Base-by-base conservation (phyloP, 2,113 vertebrate genomes). In the Oxyura jamaicensis region DNA sequence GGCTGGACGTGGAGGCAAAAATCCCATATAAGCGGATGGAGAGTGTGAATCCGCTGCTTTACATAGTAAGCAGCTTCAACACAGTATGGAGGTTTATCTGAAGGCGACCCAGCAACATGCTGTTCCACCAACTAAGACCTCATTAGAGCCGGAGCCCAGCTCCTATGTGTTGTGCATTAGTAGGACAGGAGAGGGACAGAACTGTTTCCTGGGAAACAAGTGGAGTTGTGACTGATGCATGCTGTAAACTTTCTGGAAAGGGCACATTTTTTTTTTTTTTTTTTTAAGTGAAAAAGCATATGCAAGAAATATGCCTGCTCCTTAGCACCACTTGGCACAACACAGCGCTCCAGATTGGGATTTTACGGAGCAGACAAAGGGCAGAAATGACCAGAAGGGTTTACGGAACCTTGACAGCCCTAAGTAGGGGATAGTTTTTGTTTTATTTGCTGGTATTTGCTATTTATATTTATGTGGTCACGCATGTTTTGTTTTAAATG, bases 291-390 rank as follows among this genome's bases (percentile, higher is more conserved):
- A 96, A 79, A 48, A 76, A 89, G 59, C 39, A 46, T 13, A 78
- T 0, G 0, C 56, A 77, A 91, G 21, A 92, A 91, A 85, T 62
- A 62, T 2, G 23, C 66, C 50, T 65, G 91, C 83, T 67, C 77
- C 41, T 39, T 48, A 91, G 77, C 56, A 22, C 41, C 28, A 23
- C 42, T 83, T 93, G 25, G 44, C 39, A 48, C 0, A 0, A 76
- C 21, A 28, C 11, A 48, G 48, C 20, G 56, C 58, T 67, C 77
- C 41, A 86, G 48, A 41, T 0, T 44, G 10, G 14, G n/a, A 67
- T 89, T 95, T 87, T 94, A 60, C 66, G 80, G n/a, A 90, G 75
- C 59, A 91, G 53, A 80, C 31, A 65, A 94, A 94, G n/a, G 36
- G 48, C 8, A 92, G 39, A 90, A 93, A 82, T 18, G 7, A 88